Evolutionary conservation across 1,140 invertebrate species (phyloP), one percentile per base, ranked within the genome.

Genomic region (Chymomyza costata): DNA sequence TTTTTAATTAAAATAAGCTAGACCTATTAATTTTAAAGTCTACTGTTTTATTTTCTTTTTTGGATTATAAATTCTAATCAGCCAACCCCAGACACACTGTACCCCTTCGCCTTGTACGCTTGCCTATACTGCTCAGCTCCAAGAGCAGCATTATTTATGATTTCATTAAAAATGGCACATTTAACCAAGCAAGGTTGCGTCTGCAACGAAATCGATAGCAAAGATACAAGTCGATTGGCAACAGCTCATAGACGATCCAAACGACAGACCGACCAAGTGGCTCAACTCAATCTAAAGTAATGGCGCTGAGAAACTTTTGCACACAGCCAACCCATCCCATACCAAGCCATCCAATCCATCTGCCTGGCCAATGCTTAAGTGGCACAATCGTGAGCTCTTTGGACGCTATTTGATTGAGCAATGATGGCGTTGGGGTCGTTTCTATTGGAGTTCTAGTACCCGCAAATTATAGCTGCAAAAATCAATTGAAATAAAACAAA

Each of bases 381-480:
- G 73, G 73, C 74, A 81, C 73, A 80, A 68, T 80, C 73, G 73
- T 80, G 73, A 63, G 52, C 37, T 34, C 41, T 52, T 49, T 80
- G 73, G 60, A 80, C 73, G 64, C 64, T 68, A 61, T 80, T 80
- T 65, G 67, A 80, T 80, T 80, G 68, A 80, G 73, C 73, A 80
- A 80, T 80, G 73, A 67, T 67, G 51, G 52, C 41, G 54, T 59
- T 56, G 38, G 35, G 34, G 13, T n/a, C 13, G 18, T 49, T 14
- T 8, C 48, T 19, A 38, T 63, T 34, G 17, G 17, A 31, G 53
- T 68, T 64, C 65, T 60, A 38, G 51, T 34, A 43, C 53, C 53
- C 40, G 14, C 35, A 38, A 38, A 38, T 38, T 38, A 38, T 38
- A 14, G 35, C 13, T n/a, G 13, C 13, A 34, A 14, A 38, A 38